These are phyloP conservation scores for Drosophila albomicans DNA, from an alignment of 1,140 invertebrate species.

Conservation along the genomic window DNA sequence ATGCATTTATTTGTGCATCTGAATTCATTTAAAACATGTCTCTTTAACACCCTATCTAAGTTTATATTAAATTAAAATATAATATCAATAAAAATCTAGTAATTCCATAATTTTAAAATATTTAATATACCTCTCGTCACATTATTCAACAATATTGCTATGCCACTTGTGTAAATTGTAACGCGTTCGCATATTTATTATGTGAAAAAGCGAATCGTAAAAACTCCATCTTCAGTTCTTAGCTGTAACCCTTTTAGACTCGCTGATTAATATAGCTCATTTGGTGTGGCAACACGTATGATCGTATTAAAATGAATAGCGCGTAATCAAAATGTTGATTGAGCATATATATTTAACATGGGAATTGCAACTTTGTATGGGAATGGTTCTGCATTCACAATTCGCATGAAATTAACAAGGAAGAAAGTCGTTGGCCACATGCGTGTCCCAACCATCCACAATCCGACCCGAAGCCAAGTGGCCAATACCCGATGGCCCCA, in stretches of 20 bases:
- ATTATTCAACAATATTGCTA: background rate
- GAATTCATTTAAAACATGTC: no score
- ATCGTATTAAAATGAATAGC: conserved; percentile 64
- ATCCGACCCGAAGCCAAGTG: background rate
- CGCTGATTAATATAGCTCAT: conserved; percentile 45
- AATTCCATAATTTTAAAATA: no score
- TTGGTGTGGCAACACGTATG: conserved; percentile 45
- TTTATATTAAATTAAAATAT: no score
- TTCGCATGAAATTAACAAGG: conserved; percentile 70
- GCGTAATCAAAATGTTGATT: conserved; percentile 74
- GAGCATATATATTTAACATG: conserved; percentile 67
- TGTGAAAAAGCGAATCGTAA: background rate
- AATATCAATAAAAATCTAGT: no score
- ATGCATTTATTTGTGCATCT: no score
- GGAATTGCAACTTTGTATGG: conserved; percentile 45
- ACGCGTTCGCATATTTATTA: background rate
- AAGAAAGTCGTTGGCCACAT: conserved; percentile 63
- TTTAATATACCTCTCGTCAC: no score
- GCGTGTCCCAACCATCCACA: conserved; percentile 31
- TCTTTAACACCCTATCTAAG: no score
- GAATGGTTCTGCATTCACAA: conserved; percentile 24
- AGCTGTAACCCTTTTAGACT: background rate
- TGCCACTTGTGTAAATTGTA: background rate
- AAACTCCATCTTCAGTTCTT: conserved; percentile 2
- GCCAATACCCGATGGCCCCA: conserved; percentile 2